A percentile compares a stretch with the other conserved stretches of the same genome.
phyloP scores from a whole-genome alignment of 2,797 vertebrate species.

The Percopsis omiscomaycus region DNA sequence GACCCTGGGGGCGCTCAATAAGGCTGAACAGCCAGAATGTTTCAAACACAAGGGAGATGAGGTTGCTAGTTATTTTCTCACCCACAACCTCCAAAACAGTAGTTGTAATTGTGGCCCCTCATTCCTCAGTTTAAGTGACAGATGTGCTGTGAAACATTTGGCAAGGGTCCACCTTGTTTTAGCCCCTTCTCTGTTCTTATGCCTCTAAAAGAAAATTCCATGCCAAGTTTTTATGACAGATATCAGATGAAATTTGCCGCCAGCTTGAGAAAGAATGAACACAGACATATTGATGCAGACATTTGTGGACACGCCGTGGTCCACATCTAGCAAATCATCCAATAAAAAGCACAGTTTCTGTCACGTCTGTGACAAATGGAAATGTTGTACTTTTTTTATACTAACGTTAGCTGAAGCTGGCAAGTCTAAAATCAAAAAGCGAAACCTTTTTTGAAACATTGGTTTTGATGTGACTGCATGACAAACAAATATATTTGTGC shows the following conservation, averaged over 20 bases:
- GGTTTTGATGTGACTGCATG: neutral
- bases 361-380: neutral
- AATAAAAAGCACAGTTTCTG: neutral
- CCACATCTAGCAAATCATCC: neutral
- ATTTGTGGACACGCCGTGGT: neutral
- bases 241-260: neutral
- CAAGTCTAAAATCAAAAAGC: neutral
- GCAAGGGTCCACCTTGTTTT: conserved; percentile 22
- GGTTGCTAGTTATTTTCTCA: neutral
- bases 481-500: neutral
- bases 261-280: neutral
- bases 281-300: conserved; percentile 1
- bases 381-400: neutral
- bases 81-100: neutral
- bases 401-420: neutral
- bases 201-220: conserved; percentile 20
- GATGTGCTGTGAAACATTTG: conserved; percentile 32
- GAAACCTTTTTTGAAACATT: neutral
- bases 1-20: conserved; percentile 28
- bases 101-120: conserved; percentile 33
- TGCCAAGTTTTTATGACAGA: neutral
- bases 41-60: conserved; percentile 1
- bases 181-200: conserved; percentile 11
- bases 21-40: neutral
- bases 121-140: conserved; percentile 37